Evolutionary conservation across 2,888 invertebrate species (phyloP), one percentile per base, ranked within the genome.

Genomic region (Coelopa pilipes): DNA sequence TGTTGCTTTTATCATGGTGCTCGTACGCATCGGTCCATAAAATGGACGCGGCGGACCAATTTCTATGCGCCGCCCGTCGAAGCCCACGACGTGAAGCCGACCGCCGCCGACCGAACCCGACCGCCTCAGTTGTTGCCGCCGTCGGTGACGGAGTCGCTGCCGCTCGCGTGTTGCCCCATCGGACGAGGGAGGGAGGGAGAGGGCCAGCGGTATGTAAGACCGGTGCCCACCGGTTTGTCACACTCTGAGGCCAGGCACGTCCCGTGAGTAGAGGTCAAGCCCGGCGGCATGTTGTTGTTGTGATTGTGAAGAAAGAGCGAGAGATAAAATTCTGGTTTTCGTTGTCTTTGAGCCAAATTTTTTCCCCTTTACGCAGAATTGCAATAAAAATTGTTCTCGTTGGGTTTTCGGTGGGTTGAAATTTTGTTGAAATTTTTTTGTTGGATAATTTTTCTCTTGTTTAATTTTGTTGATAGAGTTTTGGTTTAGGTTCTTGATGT

Each of bases 221-320:
- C 34, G 34, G 34, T 34, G 34, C 34, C 34, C 34, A 84, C 84
- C 80, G 83, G 84, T 84, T 84, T 84, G 84, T 83, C 84, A 84
- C 84, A 84, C 84, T 84, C 82, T 82, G 79, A 82, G 84, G 85
- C 83, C 83, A 77, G 74, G 76, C 78, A 77, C 78, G 74, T 75
- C 72, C 53, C 45, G 55, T 34, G 13, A 66, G 34, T 17, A 69
- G 69, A 69, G 74, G 74, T 75, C 72, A 72, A 34, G 4, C n/a
- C n/a, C n/a, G n/a, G 47, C 55, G 65, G 46, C 19, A 50, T 19
- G 49, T 34, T 60, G n/a, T 15, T 53, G 53, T 53, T 53, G 34
- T 24, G 21, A 15, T 11, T 15, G 21, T 19, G 5, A 57, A 17
- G 19, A 57, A 10, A 57, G 17, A 57, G 19, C 21, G 5, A 57